Percentiles rank a stretch among this genome's conserved stretches.
phyloP scores from a whole-genome alignment of 1,140 invertebrate species.

The Cydia splendana region DNA sequence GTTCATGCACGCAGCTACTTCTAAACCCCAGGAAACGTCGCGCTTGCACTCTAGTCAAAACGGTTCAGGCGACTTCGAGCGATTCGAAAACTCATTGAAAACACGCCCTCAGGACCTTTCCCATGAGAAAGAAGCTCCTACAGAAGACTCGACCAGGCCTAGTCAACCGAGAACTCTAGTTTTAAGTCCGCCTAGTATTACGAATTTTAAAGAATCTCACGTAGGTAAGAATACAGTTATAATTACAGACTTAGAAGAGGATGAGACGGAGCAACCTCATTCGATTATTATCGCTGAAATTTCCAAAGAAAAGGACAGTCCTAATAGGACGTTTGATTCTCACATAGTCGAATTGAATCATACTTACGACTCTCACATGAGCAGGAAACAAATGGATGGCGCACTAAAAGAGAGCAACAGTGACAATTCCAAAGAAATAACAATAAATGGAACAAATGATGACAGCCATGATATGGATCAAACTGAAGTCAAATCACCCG shows the following conservation, averaged over 20 bases:
- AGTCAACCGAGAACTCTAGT: constrained; percentile 39
- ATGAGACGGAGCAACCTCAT: constrained; percentile 73
- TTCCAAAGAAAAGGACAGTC: constrained; percentile 18
- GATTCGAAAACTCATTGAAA: constrained; percentile 61
- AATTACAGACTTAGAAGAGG: constrained; percentile 61
- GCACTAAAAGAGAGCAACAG: neutral
- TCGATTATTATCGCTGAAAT: constrained; percentile 70
- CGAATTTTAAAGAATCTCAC: constrained; percentile 70
- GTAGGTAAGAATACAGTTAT: constrained; percentile 48
- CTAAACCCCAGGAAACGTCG: constrained; percentile 63
- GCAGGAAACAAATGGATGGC: constrained; percentile 23
- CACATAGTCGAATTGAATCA: constrained; percentile 39
- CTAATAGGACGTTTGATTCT: constrained; percentile 28
- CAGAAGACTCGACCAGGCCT: neutral
- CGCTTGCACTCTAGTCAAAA: constrained; percentile 60
- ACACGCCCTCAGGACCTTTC: constrained; percentile 65
- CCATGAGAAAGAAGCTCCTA: neutral
- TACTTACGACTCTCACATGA: constrained; percentile 54
- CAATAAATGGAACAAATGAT: constrained; percentile 38
- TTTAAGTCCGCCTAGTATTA: constrained; percentile 58
- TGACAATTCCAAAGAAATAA: constrained; percentile 36
- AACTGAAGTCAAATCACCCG: neutral
- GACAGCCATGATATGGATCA: constrained; percentile 29
- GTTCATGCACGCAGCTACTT: constrained; percentile 60
- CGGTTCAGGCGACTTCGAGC: constrained; percentile 61